phyloP scores from a whole-genome alignment of 2,113 vertebrate genomes.

The Ameiurus melas region DNA sequence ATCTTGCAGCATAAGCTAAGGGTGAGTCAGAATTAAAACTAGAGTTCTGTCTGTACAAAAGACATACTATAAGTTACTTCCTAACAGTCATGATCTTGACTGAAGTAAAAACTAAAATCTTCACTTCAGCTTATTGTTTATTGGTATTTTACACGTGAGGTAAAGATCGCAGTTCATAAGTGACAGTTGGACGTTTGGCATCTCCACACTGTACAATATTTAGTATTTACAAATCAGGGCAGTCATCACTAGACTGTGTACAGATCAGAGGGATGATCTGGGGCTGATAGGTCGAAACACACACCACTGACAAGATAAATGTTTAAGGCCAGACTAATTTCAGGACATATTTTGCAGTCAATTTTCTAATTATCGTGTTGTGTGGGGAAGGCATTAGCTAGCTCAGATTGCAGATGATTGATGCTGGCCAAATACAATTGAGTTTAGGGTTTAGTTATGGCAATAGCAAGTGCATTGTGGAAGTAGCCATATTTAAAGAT shows the following conservation, averaged over 20 bases:
- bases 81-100: not conserved
- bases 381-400: not conserved
- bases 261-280: not conserved
- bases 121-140: not conserved
- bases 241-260: not conserved
- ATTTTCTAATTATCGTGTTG: not conserved
- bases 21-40: not conserved
- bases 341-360: not conserved
- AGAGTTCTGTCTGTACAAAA: not conserved
- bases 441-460: not conserved
- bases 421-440: not conserved
- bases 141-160: not conserved
- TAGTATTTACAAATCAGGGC: not conserved
- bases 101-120: not conserved
- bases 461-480: not conserved
- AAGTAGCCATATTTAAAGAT: not conserved
- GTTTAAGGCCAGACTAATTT: not conserved
- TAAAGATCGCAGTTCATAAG: not conserved
- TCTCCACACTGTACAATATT: not conserved
- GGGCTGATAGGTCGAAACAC: not conserved
- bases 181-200: not conserved
- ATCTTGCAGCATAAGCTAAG: not conserved
- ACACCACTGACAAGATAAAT: not conserved
- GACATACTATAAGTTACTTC: not conserved
- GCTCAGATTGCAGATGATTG: not conserved